These are phyloP conservation scores for Bradynema listronoti DNA, from an alignment of 1,140 invertebrate genomes.

Conservation along the genomic window DNA sequence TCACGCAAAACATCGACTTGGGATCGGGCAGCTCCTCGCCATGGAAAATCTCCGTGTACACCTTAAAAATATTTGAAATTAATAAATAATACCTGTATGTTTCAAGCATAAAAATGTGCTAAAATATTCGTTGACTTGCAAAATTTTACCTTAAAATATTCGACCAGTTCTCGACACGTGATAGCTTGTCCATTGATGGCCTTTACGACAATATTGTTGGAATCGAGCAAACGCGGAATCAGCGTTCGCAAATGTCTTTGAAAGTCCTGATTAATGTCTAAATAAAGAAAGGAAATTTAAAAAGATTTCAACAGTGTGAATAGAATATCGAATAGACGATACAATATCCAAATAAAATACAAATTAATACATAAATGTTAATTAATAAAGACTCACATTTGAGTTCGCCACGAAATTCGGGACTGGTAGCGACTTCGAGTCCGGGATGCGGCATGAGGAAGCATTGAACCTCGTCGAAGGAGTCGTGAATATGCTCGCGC, in stretches of 20 bases:
- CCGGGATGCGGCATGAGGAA: constrained; percentile 98
- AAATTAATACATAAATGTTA: constrained; percentile 6
- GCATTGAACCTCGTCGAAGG: constrained; percentile 88
- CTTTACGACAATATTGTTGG: constrained; percentile 85
- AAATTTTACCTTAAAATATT: constrained; percentile 82
- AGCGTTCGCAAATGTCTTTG: constrained; percentile 75
- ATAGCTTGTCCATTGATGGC: constrained; percentile 88
- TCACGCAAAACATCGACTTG: constrained; percentile 91
- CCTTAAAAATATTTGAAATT: constrained; percentile 60
- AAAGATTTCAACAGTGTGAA: too few relatives aligned
- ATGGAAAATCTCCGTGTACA: constrained; percentile 87
- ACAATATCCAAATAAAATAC: constrained; percentile 19
- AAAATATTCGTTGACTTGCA: too few relatives aligned
- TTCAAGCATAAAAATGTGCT: neutral
- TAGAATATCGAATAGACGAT: too few relatives aligned
- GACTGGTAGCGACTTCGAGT: constrained; percentile 85
- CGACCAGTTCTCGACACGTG: constrained; percentile 79
- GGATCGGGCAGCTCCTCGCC: constrained; percentile 94
- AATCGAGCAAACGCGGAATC: constrained; percentile 78
- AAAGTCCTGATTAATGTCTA: constrained; percentile 88
- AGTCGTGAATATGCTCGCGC: constrained; percentile 82
- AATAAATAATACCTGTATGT: constrained; percentile 9
- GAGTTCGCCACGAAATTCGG: constrained; percentile 79
- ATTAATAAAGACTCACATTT: constrained; percentile 6
- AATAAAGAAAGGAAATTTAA: too few relatives aligned